A percentile compares a stretch with the other conserved stretches of the same genome.
phyloP scores from a whole-genome alignment of 2,797 vertebrate species.

The Eptatretus atami region DNA sequence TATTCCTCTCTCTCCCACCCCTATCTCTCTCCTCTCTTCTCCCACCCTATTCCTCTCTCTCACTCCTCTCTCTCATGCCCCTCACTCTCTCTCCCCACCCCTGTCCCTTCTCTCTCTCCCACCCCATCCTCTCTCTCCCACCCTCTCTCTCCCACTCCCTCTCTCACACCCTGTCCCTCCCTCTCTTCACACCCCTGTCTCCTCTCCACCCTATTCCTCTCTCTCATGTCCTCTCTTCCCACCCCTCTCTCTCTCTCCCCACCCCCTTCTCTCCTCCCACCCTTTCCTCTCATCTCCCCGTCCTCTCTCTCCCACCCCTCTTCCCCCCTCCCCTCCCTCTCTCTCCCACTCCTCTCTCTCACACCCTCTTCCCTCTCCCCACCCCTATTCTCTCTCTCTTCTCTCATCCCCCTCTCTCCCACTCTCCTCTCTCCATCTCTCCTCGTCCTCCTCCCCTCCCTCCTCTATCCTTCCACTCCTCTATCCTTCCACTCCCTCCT shows the following conservation, averaged over 20 bases:
- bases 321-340: not conserved
- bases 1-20: no score
- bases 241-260: not conserved
- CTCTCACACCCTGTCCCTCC: not conserved
- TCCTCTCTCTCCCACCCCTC: not conserved
- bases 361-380: not conserved
- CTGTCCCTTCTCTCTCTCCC: not conserved
- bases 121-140: not conserved
- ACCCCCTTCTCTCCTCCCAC: not conserved
- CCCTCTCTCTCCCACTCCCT: not conserved
- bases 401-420: not conserved
- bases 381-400: no score
- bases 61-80: not conserved
- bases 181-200: no score
- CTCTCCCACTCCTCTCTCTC: not conserved
- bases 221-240: not conserved
- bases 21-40: not conserved
- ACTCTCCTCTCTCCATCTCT: not conserved
- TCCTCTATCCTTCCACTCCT: no score
- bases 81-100: not conserved
- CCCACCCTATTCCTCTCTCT: not conserved
- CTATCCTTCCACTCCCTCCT: no score
- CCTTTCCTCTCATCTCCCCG: not conserved
- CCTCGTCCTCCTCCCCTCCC: not conserved
- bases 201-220: not conserved